Percentiles rank a stretch among this genome's conserved stretches.
phyloP scores from a whole-genome alignment of 2,797 vertebrate genomes.

The Triplophysa yarkandensis region DNA sequence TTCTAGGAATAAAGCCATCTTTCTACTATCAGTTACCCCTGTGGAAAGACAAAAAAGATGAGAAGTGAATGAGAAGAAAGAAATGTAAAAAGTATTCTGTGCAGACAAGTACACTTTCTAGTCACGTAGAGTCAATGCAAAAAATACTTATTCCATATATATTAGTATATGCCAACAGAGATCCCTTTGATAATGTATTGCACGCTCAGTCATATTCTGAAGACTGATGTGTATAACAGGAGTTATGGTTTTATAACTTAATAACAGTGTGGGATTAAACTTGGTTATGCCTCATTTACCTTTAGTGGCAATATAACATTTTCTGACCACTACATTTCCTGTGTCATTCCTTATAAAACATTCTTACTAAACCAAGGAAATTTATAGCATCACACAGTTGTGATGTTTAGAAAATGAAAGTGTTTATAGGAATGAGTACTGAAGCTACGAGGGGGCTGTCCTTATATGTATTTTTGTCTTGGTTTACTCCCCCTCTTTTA shows the following conservation, averaged over 20 bases:
- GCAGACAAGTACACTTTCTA: background rate
- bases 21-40: conserved; percentile 66
- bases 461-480: too few species aligned
- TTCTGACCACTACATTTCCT: background rate
- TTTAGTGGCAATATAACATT: background rate
- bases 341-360: background rate
- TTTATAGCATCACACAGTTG: background rate
- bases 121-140: background rate
- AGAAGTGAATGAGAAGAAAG: background rate
- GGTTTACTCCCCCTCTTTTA: too few species aligned
- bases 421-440: background rate
- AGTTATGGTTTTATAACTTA: background rate
- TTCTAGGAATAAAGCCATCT: conserved; percentile 87
- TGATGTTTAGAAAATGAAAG: background rate
- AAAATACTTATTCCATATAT: too few species aligned
- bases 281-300: background rate
- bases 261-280: background rate
- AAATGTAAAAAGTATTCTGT: background rate
- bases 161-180: background rate
- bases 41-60: conserved; percentile 24
- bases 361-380: background rate
- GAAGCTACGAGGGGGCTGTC: background rate
- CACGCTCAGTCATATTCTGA: background rate
- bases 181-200: background rate
- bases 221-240: background rate